Evolutionary conservation across 1,140 invertebrate species (phyloP), one percentile per base, ranked within the genome.

Genomic region (Archivesica marissinica): DNA sequence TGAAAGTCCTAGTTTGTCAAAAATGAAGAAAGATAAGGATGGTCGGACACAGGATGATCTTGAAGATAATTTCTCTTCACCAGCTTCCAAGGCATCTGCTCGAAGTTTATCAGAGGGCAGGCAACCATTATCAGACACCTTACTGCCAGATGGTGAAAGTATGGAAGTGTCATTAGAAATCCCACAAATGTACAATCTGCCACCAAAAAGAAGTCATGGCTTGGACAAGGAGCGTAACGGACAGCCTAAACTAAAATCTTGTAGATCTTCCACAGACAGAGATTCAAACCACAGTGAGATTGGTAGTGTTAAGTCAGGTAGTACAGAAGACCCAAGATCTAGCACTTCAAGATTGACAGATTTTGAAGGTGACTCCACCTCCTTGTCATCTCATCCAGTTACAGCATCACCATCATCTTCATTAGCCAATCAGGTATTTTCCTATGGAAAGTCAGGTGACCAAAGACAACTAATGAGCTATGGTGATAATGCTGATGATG

Each of bases 81-180:
- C 70, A 59, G 41, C 68, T 47, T 76, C 74, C 7, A 50, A 41
- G 23, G 33, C 33, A n/a, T 83, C 80, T 30, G 23, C n/a, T n/a
- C 13, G 33, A 44, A 81, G 41, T 38, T 70, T 81, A 28, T 30
- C 38, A 17, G 61, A 61, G 23, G 78, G 44, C n/a, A 39, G 44
- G 25, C 39, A 28, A 25, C 68, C 80, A 59, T 50, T 47, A 25
- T 61, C 54, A 6, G 80, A 83, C 4, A 44, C 38, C n/a, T 81
- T 66, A 23, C 28, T 75, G 13, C 25, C 68, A 59, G 68, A 33
- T 33, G 50, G 54, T 83, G 80, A 83, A 25, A 33, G 15, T 23
- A 83, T 83, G 68, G 80, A 83, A 74, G 7, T 83, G 6, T 75
- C 80, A 0, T 59, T 83, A n/a, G 70, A 75, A 44, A 28, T 83